Evolutionary conservation across 2,888 invertebrate species (phyloP).

Genomic region (Parapristionchus giblindavisi): DNA sequence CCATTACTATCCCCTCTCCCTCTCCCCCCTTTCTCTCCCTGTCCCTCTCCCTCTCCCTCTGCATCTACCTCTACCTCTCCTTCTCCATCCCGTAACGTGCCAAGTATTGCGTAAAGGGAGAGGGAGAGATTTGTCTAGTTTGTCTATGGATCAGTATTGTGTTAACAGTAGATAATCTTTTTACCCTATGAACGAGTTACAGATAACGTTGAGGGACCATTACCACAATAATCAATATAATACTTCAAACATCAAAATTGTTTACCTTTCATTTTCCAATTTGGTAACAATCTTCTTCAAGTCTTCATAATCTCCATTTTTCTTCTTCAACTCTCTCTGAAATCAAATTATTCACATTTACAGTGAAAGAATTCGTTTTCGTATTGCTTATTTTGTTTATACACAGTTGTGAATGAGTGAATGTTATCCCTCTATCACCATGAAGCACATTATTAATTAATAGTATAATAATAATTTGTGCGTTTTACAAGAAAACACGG

Average conservation of each 20-base stretch:
- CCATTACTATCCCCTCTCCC: slow-evolving; percentile 15
- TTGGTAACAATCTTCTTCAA: slow-evolving; percentile 14
- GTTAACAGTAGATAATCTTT: neutral
- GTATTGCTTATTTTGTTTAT: no score
- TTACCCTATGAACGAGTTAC: neutral
- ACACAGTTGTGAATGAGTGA: no score
- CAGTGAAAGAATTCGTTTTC: no score
- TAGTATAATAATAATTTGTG: no score
- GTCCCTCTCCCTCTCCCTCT: slow-evolving; percentile 5
- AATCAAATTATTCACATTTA: neutral
- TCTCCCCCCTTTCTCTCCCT: slow-evolving; percentile 8
- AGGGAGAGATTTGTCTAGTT: neutral
- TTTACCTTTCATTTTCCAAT: slow-evolving; percentile 32
- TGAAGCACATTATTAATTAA: no score
- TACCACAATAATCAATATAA: neutral
- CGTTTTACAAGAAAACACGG: no score
- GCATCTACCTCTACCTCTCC: neutral
- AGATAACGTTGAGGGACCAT: neutral
- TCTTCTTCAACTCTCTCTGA: slow-evolving; percentile 32
- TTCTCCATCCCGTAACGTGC: slow-evolving; percentile 1
- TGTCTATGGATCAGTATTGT: slow-evolving; percentile 6
- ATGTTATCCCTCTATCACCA: no score
- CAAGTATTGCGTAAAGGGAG: slow-evolving; percentile 11
- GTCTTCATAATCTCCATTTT: slow-evolving; percentile 27
- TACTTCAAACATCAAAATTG: neutral